Evolutionary conservation across 1,140 invertebrate genomes (phyloP), one percentile per base, ranked within the genome.

Genomic region (Diuraphis noxia): DNA sequence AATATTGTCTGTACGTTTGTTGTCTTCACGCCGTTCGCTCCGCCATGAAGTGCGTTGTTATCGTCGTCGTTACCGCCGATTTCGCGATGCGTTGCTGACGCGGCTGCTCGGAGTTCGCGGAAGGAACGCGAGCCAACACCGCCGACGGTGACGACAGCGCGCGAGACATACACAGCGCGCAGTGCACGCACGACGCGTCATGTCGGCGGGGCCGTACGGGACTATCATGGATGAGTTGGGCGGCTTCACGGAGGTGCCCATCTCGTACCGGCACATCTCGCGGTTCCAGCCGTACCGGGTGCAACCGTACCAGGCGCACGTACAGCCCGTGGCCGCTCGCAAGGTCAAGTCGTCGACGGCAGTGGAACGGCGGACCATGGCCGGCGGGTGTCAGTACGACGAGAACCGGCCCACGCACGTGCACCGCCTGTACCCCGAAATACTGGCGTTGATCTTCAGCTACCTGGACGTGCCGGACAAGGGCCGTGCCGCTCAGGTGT

Each of bases 381-480:
- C 36, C 8, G 89, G 89, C 34, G 77, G 89, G 1, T 91, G 77
- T 23, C 89, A 91, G 77, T 91, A 91, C 89, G 89, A 91, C 43
- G 89, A 91, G 34, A 91, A 40, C 25, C 89, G 89, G 25, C 89
- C 89, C 43, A 97, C 96, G 84, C 97, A 98, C 94, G 97, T 98
- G 92, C 97, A 97, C 30, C 96, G 96, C 93, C 95, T 99, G 30
- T 99, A 98, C 94, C 98, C 98, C 6, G 98, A 99, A 94, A 96
- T 99, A 91, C 94, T 99, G 46, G 97, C 98, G 38, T 95, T 98
- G 92, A 98, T 99, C 93, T 99, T 99, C 94, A 96, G 97, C 93
- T 96, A 98, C 94, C 94, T 99, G 93, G 96, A 97, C 23, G 97
- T 98, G 10, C 94, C 96, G 93, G 98, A 98, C 94, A 96, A 98